phyloP scores from a whole-genome alignment of 2,797 vertebrate genomes.

The Corythornis leucogaster region DNA sequence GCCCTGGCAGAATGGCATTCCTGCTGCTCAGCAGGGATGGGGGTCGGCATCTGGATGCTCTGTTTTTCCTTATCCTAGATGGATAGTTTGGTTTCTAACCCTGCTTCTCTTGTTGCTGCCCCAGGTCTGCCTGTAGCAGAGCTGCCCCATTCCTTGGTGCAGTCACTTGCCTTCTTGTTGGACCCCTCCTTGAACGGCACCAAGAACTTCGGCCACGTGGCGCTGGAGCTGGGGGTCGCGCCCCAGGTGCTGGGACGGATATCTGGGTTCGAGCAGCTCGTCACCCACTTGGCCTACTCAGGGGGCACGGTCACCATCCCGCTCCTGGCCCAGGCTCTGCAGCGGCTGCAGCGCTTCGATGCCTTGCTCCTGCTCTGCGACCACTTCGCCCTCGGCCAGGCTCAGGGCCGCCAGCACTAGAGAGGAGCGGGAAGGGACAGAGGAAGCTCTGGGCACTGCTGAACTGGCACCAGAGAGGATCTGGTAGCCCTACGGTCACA shows the following conservation, averaged over 20 bases:
- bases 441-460: background rate
- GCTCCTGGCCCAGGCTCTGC: slow-evolving; percentile 37
- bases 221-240: slow-evolving; percentile 27
- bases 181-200: slow-evolving; percentile 37
- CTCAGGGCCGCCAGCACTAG: background rate
- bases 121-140: slow-evolving; percentile 39
- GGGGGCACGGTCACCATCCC: background rate
- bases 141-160: slow-evolving; percentile 60
- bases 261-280: slow-evolving; percentile 52
- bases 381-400: background rate
- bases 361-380: slow-evolving; percentile 59
- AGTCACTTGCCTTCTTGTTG: slow-evolving; percentile 45
- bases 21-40: accelerated
- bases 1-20: background rate
- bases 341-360: slow-evolving; percentile 54
- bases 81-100: background rate
- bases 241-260: slow-evolving; percentile 18
- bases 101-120: background rate
- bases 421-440: accelerated
- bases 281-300: background rate
- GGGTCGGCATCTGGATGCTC: background rate
- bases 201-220: slow-evolving; percentile 68
- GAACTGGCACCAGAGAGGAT: background rate
- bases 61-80: background rate
- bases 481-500: background rate